Base-by-base conservation (phyloP, 2,113 vertebrate species). In the Sapajus apella region DNA sequence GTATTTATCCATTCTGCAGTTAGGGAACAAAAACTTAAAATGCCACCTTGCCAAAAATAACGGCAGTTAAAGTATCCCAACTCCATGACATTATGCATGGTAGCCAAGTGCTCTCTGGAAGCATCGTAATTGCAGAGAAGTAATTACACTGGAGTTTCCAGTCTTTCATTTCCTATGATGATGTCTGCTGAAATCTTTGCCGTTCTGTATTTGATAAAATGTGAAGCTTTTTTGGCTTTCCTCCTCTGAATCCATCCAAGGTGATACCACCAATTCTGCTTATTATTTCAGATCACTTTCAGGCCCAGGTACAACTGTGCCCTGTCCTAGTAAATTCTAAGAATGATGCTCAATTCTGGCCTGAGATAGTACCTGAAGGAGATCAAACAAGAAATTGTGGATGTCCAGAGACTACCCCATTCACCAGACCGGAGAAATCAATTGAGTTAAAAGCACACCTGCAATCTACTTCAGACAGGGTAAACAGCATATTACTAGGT, bases 11-110 rank as follows among this genome's bases (percentile, higher is more conserved):
- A 81, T 92, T 90, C 76, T 91, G 32, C 47, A 82, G 84, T 95
- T 76, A 95, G 61, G 88, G 91, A 97, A 97, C 64, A 95, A 94
- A 98, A 95, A 52, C 70, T 91, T 68, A 47, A 97, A 97, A 97
- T 97, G 81, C 76, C 87, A 97, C 61, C 83, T 91, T 95, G 84
- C 96, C 14, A 4, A 95, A 98, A 97, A 98, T 97, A 97, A 88
- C 1, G 0, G 72, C 89, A 95, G 89, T 98, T 96, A 89, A 94
- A 86, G 83, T 80, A 56, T 61, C n/a, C 79, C 1, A 14, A 83
- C 73, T 70, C 96, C 45, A 61, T 92, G 73, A 90, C 75, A 83
- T 40, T 68, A 14, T 58, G 20, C 9, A 25, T 86, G 84, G 64
- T 40, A 64, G 70, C 70, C 97, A 52, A 92, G 43, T 82, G 52